Conservation (phyloP, 92 coral and sea anemone genomes). For the Muricea muricata region DNA sequence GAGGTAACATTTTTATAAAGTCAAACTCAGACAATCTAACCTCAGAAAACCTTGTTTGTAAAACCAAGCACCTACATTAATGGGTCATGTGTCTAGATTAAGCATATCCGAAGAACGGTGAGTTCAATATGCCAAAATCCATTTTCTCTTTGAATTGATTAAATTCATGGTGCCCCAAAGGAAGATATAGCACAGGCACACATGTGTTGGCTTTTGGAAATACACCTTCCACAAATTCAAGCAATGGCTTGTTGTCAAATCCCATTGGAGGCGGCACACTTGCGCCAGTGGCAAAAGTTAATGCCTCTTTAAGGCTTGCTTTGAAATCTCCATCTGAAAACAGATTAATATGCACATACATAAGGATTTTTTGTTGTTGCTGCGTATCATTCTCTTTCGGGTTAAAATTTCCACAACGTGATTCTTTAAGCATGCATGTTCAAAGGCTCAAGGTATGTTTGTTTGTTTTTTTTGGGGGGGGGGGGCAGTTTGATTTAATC, state of each 20-base stretch:
- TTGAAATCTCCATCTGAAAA: constrained; percentile 14
- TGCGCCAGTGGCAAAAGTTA: constrained; percentile 46
- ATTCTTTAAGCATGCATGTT: too few species aligned
- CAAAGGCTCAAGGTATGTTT: too few species aligned
- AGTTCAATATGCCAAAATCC: constrained; percentile 34
- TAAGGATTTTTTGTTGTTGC: background rate
- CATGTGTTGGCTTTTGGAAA: constrained; percentile 53
- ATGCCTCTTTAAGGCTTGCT: constrained; percentile 29
- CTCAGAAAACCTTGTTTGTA: too few species aligned
- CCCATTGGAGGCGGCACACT: constrained; percentile 42
- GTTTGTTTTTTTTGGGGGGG: too few species aligned
- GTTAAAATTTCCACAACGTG: too few species aligned
- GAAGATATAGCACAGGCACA: constrained; percentile 7
- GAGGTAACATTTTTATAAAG: too few species aligned
- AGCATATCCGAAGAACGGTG: constrained; percentile 32
- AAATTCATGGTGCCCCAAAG: constrained; percentile 2
- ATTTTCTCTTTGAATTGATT: constrained; percentile 31
- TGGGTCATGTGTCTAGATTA: background rate
- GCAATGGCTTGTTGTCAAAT: constrained; percentile 31
- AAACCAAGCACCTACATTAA: background rate
- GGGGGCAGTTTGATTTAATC: background rate
- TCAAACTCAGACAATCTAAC: too few species aligned
- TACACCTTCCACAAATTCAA: constrained; percentile 24
- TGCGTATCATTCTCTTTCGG: too few species aligned
- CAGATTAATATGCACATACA: background rate